phyloP scores from a whole-genome alignment of 2,113 vertebrate species.

The Labeo rohita region DNA sequence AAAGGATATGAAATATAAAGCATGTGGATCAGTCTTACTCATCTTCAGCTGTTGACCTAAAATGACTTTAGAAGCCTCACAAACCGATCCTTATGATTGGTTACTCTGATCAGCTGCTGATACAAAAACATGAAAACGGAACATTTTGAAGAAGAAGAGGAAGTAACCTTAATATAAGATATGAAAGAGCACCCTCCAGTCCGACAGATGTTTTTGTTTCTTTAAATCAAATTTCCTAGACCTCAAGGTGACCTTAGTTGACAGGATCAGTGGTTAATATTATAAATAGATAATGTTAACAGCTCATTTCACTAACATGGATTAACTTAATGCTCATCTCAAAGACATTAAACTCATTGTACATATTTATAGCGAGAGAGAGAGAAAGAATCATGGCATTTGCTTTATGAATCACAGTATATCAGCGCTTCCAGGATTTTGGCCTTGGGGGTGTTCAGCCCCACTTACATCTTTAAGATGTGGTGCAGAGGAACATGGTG shows the following conservation, averaged over 20 bases:
- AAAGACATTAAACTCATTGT: constrained; percentile 6
- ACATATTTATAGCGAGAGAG: constrained; percentile 13
- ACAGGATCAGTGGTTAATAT: constrained; percentile 10
- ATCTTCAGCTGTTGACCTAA: neutral
- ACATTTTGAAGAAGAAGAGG: neutral
- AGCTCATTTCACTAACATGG: constrained; percentile 13
- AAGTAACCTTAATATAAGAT: neutral
- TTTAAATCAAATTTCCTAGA: constrained; percentile 13
- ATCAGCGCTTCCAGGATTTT: neutral
- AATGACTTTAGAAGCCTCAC: neutral
- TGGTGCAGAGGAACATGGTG: neutral
- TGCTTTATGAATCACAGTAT: constrained; percentile 30
- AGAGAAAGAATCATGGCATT: constrained; percentile 12
- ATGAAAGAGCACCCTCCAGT: neutral
- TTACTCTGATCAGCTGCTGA: neutral
- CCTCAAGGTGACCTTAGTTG: neutral
- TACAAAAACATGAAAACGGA: neutral
- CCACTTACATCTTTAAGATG: neutral
- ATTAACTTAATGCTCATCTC: neutral
- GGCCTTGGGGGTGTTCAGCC: neutral
- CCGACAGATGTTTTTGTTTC: neutral
- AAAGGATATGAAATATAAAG: neutral
- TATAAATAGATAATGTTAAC: neutral
- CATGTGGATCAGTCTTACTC: neutral
- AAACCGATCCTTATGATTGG: neutral